Base-by-base conservation (phyloP, 2,888 invertebrate genomes). In the Leptopilina myrica region DNA sequence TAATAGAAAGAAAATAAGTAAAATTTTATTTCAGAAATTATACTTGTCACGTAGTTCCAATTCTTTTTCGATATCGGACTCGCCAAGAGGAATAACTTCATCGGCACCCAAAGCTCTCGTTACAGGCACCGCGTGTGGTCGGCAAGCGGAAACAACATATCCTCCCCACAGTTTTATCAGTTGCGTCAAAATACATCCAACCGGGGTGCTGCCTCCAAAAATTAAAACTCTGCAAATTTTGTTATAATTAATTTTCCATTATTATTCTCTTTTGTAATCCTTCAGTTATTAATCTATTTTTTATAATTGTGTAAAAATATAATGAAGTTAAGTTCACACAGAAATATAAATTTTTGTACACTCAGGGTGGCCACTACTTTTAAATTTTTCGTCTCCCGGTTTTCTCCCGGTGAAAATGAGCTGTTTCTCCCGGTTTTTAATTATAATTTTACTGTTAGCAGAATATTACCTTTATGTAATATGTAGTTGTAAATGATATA, bases 141-240 rank as follows among this genome's bases (percentile, higher is more conserved):
- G 92, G 83, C 93, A 94, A 12, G 93, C 93, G 2, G 93, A 92
- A 2, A 93, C 93, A 14, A 94, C 92, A 80, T 92, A 90, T 64
- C 93, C 94, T 33, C 93, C 93, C 94, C 94, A 94, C 66, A 93
- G 87, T 83, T 93, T 93, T 43, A 93, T 90, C 69, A 95, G 87
- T 90, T 95, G 95, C 66, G 93, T 92, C 66, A 94, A 90, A 73
- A 94, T 92, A 87, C 94, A 93, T 62, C 94, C 94, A 7, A 94
- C 93, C 11, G 94, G 93, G 33, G 94, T 93, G 84, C 93, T 93
- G 73, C 93, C 94, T 69, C 93, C 93, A 84, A 93, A 93, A 69
- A 95, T 90, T 77, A 94, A 90, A 79, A 94, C 89, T 85, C 94
- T 94, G 62, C 40, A 79, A 66, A 26, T 33, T 46, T 64, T 49